These are phyloP conservation scores for Cataglyphis livida DNA, from an alignment of 2,888 invertebrate genomes.

Conservation along the genomic window DNA sequence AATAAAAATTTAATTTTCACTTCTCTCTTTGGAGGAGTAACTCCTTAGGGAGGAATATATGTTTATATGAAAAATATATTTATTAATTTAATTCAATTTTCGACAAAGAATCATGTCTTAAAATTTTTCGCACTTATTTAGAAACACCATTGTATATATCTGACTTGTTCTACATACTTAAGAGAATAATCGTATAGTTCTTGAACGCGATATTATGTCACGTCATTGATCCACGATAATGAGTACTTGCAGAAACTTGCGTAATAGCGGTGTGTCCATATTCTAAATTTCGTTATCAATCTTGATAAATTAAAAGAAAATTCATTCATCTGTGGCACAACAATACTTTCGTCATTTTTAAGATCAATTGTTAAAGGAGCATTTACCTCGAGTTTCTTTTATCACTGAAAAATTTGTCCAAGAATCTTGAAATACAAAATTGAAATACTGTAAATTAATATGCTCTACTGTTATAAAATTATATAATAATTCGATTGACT, in stretches of 20 bases:
- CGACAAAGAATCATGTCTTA: too few relatives aligned
- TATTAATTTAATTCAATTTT: too few relatives aligned
- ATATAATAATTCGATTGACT: not conserved
- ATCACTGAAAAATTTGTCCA: not conserved
- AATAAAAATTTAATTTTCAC: too few relatives aligned
- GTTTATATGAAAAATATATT: too few relatives aligned
- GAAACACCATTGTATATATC: not conserved
- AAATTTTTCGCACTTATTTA: too few relatives aligned
- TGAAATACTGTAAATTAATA: not conserved
- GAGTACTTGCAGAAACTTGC: not conserved
- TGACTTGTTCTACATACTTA: not conserved
- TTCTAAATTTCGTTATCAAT: not conserved
- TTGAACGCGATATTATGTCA: not conserved
- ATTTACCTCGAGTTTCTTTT: not conserved
- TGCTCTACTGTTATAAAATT: not conserved
- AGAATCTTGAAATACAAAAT: not conserved
- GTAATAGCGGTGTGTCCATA: not conserved
- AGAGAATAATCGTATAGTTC: not conserved
- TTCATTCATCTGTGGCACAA: not conserved
- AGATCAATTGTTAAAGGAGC: not conserved
- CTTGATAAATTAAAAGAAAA: not conserved
- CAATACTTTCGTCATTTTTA: not conserved
- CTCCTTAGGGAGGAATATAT: too few relatives aligned
- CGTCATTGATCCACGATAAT: not conserved
- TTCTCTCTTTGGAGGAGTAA: too few relatives aligned